Conservation (phyloP, 2,888 invertebrate genomes). For the Stenodera caucasica region DNA sequence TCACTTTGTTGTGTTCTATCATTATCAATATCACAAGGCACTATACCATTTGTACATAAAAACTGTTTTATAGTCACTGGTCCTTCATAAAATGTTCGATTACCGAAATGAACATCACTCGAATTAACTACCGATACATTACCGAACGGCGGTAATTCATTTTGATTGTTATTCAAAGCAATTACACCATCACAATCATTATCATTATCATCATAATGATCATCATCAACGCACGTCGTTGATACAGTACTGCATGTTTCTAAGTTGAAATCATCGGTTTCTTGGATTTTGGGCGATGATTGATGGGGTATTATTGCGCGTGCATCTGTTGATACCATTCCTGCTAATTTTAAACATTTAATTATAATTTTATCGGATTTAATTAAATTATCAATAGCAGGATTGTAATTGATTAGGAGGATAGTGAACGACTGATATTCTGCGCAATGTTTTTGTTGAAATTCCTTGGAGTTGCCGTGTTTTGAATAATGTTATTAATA, state of each 20-base stretch:
- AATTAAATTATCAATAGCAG: constrained; percentile 11
- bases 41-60: constrained; percentile 55
- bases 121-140: constrained; percentile 69
- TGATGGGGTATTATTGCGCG: background rate
- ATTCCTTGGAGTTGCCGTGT: background rate
- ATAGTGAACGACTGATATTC: background rate
- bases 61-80: constrained; percentile 78
- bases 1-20: constrained; percentile 12
- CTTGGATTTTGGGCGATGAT: background rate
- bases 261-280: background rate
- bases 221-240: background rate
- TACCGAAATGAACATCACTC: constrained; percentile 73
- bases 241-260: background rate
- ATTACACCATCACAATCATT: constrained; percentile 1
- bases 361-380: constrained; percentile 11
- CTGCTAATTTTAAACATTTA: background rate
- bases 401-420: background rate
- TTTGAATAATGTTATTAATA: background rate
- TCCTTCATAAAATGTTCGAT: constrained; percentile 75
- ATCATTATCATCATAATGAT: background rate
- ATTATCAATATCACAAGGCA: constrained; percentile 18
- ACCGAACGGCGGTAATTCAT: constrained; percentile 57
- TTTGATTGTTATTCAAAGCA: constrained; percentile 6
- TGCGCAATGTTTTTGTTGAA: background rate
- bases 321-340: constrained; percentile 17